Evolutionary conservation across 2,113 vertebrate species (phyloP), one percentile per base, ranked within the genome.

Genomic region (Ciconia maguari): DNA sequence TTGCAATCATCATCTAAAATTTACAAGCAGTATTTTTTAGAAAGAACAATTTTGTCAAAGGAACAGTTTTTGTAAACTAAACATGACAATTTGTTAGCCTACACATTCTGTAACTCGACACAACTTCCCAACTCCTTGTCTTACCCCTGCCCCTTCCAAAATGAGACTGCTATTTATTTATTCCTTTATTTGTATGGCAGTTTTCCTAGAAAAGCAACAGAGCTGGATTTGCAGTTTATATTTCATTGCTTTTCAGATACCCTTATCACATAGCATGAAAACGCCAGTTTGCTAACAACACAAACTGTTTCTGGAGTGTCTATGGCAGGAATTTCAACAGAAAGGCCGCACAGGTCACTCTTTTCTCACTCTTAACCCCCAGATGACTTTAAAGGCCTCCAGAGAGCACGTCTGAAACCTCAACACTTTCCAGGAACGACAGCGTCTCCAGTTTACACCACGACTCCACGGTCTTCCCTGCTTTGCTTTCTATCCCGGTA

Each of bases 401-500:
- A 2, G 29, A 21, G 30, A 17, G 49, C 38, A 3, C 30, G 2
- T 13, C 3, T 3, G 51, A 16, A 11, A 17, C 49, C 21, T 2
- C 0, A 26, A 22, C 25, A 2, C 51, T 42, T 11, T 2, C 3
- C 51, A 7, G n/a, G n/a, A 20, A 5, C 29, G 14, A 4, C 57
- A 17, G 36, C 29, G 12, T 7, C 84, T 30, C 46, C 84, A 2
- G 6, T 3, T 16, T 1, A 8, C 57, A 16, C 19, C 55, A 0
- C 1, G 15, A 19, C 49, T 13, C 6, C 0, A 12, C 18, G 3
- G 2, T 2, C 49, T 2, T 7, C 42, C 29, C 29, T 2, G n/a
- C 65, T 5, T 4, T 2, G 41, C 20, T 8, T 12, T 18, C 51
- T 5, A 1, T 4, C 29, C 72, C 54, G 11, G 19, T 10, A 5